phyloP scores from a whole-genome alignment of 2,113 vertebrate species.

The Bombycilla garrulus region DNA sequence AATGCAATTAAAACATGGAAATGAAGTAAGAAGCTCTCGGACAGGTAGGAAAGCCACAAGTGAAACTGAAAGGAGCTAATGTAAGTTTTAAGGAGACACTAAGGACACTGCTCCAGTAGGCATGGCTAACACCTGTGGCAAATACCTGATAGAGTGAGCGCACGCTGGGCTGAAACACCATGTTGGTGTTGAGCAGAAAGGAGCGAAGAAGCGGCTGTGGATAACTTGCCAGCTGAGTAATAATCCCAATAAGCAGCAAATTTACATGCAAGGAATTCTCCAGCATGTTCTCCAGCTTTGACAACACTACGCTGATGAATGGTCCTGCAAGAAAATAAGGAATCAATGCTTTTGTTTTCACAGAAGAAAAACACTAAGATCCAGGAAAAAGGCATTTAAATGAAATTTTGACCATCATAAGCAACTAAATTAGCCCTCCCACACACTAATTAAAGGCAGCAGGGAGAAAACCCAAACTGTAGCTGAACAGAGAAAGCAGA shows the following conservation, averaged over 20 bases:
- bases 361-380: neutral
- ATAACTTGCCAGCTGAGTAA: slow-evolving; percentile 91
- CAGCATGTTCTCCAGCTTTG: slow-evolving; percentile 96
- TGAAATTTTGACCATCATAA: neutral
- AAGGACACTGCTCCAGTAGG: neutral
- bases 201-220: slow-evolving; percentile 94
- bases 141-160: slow-evolving; percentile 94
- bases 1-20: neutral
- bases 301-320: slow-evolving; percentile 93
- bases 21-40: neutral
- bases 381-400: neutral
- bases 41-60: neutral
- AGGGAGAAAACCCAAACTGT: neutral
- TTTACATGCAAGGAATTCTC: slow-evolving; percentile 93
- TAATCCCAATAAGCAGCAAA: slow-evolving; percentile 90
- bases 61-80: neutral
- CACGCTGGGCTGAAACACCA: slow-evolving; percentile 96
- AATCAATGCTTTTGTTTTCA: neutral
- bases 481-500: neutral
- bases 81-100: neutral
- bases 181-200: slow-evolving; percentile 96
- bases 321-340: slow-evolving; percentile 78
- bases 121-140: neutral
- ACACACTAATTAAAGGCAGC: neutral
- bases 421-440: neutral